Base-by-base conservation (phyloP, 2,888 invertebrate genomes). In the Shargacucullia verbasci region DNA sequence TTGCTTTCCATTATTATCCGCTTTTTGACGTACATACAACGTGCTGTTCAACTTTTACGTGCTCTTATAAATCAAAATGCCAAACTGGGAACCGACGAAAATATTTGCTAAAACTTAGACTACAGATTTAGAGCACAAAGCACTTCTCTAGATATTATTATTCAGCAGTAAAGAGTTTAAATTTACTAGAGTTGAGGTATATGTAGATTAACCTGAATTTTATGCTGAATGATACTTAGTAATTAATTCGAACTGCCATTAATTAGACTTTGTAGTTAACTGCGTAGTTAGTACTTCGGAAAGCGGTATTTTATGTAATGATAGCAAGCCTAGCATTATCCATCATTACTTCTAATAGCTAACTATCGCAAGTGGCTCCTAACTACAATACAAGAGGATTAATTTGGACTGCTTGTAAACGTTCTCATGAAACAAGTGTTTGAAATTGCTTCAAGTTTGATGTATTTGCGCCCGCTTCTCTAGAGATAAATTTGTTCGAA, bases 401-500 rank as follows among this genome's bases (percentile, higher is more conserved):
- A 86, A 87, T 88, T 86, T 80, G 72, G 79, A 78, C 76, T 81
- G 82, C 85, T 87, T 88, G 84, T 88, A 87, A 89, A 87, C 84
- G 85, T 85, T 86, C 69, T 69, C 80, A 85, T 81, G 89, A 89
- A 91, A 90, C 91, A 91, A 92, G 91, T 91, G 92, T 88, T 86
- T 86, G 84, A 88, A 91, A 93, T 92, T 87, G 88, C 89, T 91
- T 86, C 86, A 86, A 90, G 90, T 93, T 92, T 92, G 93, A 92
- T 92, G 90, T 92, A 92, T 92, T 90, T 90, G 88, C 87, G 86
- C 87, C 80, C 83, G 86, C 84, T 90, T 80, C 89, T 90, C 90
- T 81, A 84, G 90, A 91, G 91, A 93, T 93, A 92, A 93, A 93
- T 93, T 93, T 91, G 91, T 91, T 92, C 88, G 84, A 85, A 90